Evolutionary conservation across 2,797 vertebrate genomes (phyloP).

Genomic region (Macroramphosus scolopax): DNA sequence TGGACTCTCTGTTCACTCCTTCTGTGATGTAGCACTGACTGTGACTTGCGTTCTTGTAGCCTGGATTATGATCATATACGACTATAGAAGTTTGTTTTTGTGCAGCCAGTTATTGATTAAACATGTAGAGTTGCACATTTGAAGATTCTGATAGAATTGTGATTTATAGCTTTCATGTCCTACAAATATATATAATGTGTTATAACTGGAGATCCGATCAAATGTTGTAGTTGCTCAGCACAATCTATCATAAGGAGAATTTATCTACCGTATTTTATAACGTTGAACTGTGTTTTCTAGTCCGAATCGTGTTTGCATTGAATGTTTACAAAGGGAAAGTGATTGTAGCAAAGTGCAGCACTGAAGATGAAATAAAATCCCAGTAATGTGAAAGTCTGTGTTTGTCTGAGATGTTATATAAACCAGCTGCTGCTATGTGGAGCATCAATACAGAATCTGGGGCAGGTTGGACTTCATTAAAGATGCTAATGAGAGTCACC

Average conservation of each 20-base stretch:
- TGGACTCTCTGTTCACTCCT: no score
- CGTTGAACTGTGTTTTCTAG: constrained; percentile 45
- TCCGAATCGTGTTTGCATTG: constrained; percentile 28
- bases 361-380: constrained; percentile 26
- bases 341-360: constrained; percentile 18
- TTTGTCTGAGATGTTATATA: no score
- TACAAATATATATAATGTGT: constrained; percentile 10
- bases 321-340: constrained; percentile 29
- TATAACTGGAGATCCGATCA: not conserved
- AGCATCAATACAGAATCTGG: constrained; percentile 18
- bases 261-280: constrained; percentile 48
- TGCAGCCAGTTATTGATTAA: no score
- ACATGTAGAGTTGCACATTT: no score
- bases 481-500: not conserved
- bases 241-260: constrained; percentile 17
- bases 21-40: constrained; percentile 7
- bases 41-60: no score
- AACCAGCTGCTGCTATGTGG: constrained; percentile 2
- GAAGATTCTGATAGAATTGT: no score
- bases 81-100: no score
- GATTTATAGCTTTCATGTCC: constrained; percentile 18
- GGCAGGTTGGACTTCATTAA: constrained; percentile 12
- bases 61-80: no score
- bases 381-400: constrained; percentile 1
- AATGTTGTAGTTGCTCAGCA: constrained; percentile 5